Evolutionary conservation across 2,888 invertebrate species (phyloP).

Genomic region (Ceratothoa steindachneri): DNA sequence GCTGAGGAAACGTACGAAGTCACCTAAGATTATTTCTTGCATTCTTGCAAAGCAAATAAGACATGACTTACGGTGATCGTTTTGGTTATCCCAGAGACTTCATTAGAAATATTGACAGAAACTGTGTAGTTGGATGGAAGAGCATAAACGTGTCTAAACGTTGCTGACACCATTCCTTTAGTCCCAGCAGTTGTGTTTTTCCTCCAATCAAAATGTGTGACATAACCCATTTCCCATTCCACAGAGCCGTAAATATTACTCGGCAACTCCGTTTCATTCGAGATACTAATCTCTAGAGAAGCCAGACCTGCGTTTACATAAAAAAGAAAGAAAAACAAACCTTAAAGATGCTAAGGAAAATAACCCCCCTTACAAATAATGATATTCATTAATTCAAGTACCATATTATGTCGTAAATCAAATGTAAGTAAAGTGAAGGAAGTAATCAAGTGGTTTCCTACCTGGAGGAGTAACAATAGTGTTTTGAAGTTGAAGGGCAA

Average conservation of each 20-base stretch:
- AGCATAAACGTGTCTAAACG: not conserved
- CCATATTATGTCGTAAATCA: too few species aligned
- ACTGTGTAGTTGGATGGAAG: not conserved
- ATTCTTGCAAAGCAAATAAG: too few species aligned
- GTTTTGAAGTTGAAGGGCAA: not conserved
- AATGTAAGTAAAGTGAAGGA: too few species aligned
- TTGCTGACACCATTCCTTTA: not conserved
- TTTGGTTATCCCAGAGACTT: not conserved
- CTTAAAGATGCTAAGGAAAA: not conserved
- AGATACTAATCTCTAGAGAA: not conserved
- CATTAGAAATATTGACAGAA: not conserved
- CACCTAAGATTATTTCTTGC: too few species aligned
- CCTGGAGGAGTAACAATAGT: not conserved
- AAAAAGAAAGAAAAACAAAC: not conserved
- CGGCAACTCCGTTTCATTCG: not conserved
- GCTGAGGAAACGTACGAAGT: too few species aligned
- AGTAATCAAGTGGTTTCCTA: too few species aligned
- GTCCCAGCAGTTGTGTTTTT: not conserved
- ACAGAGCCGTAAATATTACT: not conserved
- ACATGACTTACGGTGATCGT: not conserved
- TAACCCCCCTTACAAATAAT: too few species aligned
- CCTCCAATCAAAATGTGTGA: not conserved
- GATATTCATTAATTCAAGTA: too few species aligned
- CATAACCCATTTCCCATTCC: not conserved
- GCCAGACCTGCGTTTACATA: not conserved